Conservation (phyloP, 1,140 invertebrate genomes). For the Trachelipus rathkii region DNA sequence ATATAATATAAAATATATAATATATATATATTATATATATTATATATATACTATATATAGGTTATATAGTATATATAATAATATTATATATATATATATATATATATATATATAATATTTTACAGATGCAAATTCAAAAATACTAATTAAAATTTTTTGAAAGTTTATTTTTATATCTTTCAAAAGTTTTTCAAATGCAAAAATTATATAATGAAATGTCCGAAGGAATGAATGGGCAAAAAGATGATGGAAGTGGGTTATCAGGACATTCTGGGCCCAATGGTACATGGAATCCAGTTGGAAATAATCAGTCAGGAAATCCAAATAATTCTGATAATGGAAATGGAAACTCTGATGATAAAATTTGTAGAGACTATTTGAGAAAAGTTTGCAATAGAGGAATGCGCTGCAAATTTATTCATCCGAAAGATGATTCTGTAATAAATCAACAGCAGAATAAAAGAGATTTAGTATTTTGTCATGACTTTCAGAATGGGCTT, state of each 20-base stretch:
- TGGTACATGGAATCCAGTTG: background rate
- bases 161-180: no score
- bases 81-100: no score
- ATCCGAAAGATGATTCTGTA: constrained; percentile 54
- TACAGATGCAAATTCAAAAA: no score
- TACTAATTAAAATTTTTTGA: no score
- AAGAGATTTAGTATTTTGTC: constrained; percentile 60
- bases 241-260: background rate
- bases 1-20: no score
- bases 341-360: background rate
- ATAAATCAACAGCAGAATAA: background rate
- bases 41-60: no score
- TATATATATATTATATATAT: no score
- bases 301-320: background rate
- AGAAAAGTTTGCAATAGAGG: constrained; percentile 68
- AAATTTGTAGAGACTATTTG: constrained; percentile 57
- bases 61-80: no score
- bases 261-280: background rate
- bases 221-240: background rate
- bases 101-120: no score
- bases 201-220: background rate
- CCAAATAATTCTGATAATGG: background rate
- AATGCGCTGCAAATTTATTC: constrained; percentile 69
- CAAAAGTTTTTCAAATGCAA: background rate
- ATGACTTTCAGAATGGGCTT: constrained; percentile 74